Evolutionary conservation across 2,888 invertebrate genomes (phyloP).

Genomic region (Brachynemurus nebulosus): DNA sequence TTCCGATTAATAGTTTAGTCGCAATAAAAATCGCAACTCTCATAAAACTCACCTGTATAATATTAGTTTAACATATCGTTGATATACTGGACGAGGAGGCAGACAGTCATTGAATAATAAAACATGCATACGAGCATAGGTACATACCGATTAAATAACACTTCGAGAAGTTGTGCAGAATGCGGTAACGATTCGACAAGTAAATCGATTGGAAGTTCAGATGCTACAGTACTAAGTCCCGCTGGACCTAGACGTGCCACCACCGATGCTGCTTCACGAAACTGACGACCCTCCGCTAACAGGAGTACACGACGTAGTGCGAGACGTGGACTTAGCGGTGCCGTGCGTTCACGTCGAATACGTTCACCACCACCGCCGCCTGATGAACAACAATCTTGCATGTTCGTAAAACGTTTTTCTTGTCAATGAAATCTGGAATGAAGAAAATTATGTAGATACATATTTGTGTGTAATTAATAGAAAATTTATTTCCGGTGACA

Average conservation of each 20-base stretch:
- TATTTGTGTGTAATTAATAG: not conserved
- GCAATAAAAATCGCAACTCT: too few relatives aligned
- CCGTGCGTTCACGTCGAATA: constrained; percentile 48
- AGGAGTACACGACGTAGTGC: constrained; percentile 58
- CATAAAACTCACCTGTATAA: too few relatives aligned
- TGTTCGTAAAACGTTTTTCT: too few relatives aligned
- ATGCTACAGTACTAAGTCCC: constrained; percentile 59
- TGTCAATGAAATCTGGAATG: too few relatives aligned
- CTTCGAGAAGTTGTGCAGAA: constrained; percentile 74
- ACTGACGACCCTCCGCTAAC: constrained; percentile 76
- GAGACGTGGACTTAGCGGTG: constrained; percentile 49
- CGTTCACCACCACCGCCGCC: constrained; percentile 43
- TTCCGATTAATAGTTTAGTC: too few relatives aligned
- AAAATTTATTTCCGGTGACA: not conserved
- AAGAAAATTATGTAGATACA: not conserved
- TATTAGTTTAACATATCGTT: too few relatives aligned
- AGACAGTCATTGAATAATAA: too few relatives aligned
- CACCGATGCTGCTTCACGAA: constrained; percentile 78
- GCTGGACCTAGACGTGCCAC: constrained; percentile 65
- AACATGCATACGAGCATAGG: too few relatives aligned
- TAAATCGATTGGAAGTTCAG: constrained; percentile 73
- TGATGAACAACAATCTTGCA: constrained; percentile 3
- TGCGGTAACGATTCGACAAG: constrained; percentile 82
- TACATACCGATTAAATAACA: constrained; percentile 53
- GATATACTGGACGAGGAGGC: too few relatives aligned